A percentile compares a stretch with the other conserved stretches of the same genome.
Evolutionary conservation across 2,888 invertebrate genomes (phyloP).

Genomic region (Gastrophysa polygoni): DNA sequence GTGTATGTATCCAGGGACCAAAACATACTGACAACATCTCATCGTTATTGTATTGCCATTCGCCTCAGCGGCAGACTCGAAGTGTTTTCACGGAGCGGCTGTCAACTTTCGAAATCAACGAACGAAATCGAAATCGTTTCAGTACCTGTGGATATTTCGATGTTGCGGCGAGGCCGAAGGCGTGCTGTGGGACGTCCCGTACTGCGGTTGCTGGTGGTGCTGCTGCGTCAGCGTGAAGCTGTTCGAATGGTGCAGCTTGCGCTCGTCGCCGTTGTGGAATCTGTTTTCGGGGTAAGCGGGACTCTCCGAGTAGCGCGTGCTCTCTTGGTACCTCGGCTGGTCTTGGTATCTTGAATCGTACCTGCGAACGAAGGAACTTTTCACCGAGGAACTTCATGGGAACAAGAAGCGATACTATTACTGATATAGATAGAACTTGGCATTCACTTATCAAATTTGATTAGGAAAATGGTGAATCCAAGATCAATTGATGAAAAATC

Average conservation of each 20-base stretch:
- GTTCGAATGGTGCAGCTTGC: constrained; percentile 61
- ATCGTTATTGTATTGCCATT: no score
- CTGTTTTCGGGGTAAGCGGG: constrained; percentile 45
- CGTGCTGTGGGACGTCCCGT: constrained; percentile 59
- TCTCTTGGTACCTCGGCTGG: constrained; percentile 36
- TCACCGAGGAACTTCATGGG: no score
- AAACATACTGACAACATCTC: no score
- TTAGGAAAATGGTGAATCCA: no score
- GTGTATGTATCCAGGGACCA: no score
- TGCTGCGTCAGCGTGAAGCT: constrained; percentile 66
- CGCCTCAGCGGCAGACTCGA: neutral
- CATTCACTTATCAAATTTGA: no score
- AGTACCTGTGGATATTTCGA: constrained; percentile 60
- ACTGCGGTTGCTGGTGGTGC: constrained; percentile 62
- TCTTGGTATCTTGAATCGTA: constrained; percentile 26
- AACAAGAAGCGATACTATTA: no score
- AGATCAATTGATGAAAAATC: no score
- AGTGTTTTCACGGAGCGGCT: neutral
- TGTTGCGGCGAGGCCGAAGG: constrained; percentile 72
- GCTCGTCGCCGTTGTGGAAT: constrained; percentile 50
- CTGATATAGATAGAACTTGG: no score
- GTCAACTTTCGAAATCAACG: no score
- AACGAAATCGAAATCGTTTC: no score
- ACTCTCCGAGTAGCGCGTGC: constrained; percentile 43
- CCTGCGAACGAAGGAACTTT: constrained; percentile 16